Evolutionary conservation across 2,113 vertebrate species (phyloP), one percentile per base, ranked within the genome.

Genomic region (Chamaea fasciata): DNA sequence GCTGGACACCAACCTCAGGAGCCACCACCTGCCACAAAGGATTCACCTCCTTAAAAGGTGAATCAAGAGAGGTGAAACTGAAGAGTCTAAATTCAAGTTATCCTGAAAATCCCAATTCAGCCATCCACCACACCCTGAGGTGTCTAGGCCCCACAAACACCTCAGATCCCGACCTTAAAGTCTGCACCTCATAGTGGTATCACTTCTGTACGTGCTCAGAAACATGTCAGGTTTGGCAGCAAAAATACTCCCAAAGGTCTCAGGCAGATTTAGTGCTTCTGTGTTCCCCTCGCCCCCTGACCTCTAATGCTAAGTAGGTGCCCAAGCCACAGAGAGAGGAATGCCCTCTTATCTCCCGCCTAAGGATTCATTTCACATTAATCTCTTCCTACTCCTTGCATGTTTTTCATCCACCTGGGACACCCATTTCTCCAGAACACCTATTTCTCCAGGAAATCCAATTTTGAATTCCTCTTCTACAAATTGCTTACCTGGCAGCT

Each of bases 261-360:
- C 50, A 55, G 28, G 55, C 30, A 80, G 73, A 84, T 11, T 59
- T 1, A 76, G 15, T 33, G 6, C 7, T 57, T 56, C 15, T 2
- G 4, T 7, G 18, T 10, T 5, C 30, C n/a, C 8, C 22, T 7
- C 1, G 44, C 1, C 8, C 13, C n/a, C 6, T 39, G n/a, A 1
- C 12, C 13, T 0, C 0, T 28, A 41, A 78, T 1, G 6, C 23
- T 46, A 24, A 73, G 10, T 31, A 41, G 53, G 22, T 37, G 31
- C 1, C 2, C 15, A 94, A 76, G 37, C 11, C 50, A 50, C n/a
- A 49, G 8, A 5, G 12, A 8, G 1, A 88, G 12, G 35, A 85
- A 60, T 44, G 31, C 2, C 13, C 41, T 37, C 42, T 73, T 65
- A 37, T 7, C 10, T 69, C 20, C 10, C 57, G 77, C 49, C 47